phyloP scores from a whole-genome alignment of 2,113 vertebrate species.

The Poeciliopsis occidentalis region DNA sequence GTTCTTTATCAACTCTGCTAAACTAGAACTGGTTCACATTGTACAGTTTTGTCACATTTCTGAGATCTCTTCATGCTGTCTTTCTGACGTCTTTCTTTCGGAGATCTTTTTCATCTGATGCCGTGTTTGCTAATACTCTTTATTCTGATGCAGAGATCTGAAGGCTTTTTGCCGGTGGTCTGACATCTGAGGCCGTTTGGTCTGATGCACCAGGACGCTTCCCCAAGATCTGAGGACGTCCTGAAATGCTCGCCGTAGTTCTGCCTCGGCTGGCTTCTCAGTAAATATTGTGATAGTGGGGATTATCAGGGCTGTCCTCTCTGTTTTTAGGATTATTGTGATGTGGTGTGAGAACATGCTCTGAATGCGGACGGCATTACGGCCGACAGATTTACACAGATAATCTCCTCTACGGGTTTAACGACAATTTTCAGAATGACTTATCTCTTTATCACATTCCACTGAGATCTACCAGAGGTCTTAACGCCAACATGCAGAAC shows the following conservation, averaged over 20 bases:
- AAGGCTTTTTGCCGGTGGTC: too few relatives aligned
- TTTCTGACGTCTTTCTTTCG: too few relatives aligned
- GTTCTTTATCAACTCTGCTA: too few relatives aligned
- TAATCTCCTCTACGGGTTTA: slow-evolving; percentile 63
- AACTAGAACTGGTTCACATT: too few relatives aligned
- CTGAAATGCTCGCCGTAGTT: neutral
- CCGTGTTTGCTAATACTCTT: too few relatives aligned
- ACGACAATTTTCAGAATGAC: slow-evolving; percentile 51
- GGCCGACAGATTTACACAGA: slow-evolving; percentile 59
- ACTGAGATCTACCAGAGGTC: slow-evolving; percentile 32
- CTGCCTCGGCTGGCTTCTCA: slow-evolving; percentile 14
- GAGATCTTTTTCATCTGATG: too few relatives aligned
- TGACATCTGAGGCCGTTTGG: too few relatives aligned
- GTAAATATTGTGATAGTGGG: slow-evolving; percentile 37
- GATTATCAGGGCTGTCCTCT: slow-evolving; percentile 46
- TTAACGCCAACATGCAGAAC: slow-evolving; percentile 21
- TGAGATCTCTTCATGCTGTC: too few relatives aligned
- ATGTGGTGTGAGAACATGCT: slow-evolving; percentile 32
- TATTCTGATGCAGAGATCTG: too few relatives aligned
- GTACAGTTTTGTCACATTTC: too few relatives aligned
- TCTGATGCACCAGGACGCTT: too few relatives aligned
- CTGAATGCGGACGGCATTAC: slow-evolving; percentile 42
- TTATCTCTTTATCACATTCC: slow-evolving; percentile 55
- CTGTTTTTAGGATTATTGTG: slow-evolving; percentile 49
- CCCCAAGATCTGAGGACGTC: too few relatives aligned